phyloP scores from a whole-genome alignment of 2,113 vertebrate genomes.

The Megaceryle torquata region DNA sequence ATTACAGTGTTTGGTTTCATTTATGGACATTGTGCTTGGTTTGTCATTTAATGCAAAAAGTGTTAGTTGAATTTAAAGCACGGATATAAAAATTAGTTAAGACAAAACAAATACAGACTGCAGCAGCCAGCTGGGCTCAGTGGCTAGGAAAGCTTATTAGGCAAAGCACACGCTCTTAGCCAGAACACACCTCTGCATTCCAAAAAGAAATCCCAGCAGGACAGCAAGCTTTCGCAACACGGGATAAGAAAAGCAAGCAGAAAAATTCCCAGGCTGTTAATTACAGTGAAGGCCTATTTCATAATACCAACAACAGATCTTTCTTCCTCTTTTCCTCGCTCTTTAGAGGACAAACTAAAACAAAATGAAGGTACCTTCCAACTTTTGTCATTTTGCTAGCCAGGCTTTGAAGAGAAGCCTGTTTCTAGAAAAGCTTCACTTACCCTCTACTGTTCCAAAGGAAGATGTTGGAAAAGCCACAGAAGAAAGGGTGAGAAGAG shows the following conservation, averaged over 20 bases:
- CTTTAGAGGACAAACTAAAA: neutral
- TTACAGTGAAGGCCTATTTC: neutral
- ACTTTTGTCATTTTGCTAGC: neutral
- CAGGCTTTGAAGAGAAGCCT: neutral
- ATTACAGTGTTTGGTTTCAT: conserved; percentile 49
- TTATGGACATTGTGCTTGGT: conserved; percentile 25
- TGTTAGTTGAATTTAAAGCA: conserved; percentile 3
- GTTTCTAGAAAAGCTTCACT: neutral
- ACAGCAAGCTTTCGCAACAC: neutral
- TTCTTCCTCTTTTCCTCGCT: neutral
- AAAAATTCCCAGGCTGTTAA: conserved; percentile 21
- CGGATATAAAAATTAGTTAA: conserved; percentile 47
- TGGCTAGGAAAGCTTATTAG: conserved; percentile 16
- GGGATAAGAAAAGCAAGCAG: conserved; percentile 31
- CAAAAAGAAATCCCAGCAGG: conserved; percentile 48
- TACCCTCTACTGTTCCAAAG: neutral
- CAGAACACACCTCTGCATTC: conserved; percentile 51
- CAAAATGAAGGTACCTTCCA: neutral
- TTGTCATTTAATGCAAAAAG: conserved; percentile 18
- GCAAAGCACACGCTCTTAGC: conserved; percentile 30
- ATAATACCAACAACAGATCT: neutral
- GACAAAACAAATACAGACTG: conserved; percentile 41
- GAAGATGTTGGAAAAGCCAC: neutral
- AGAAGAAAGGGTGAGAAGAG: neutral
- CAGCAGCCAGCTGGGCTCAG: conserved; percentile 53